Evolutionary conservation across 2,113 vertebrate genomes (phyloP).

Genomic region (Chelonoidis abingdonii): DNA sequence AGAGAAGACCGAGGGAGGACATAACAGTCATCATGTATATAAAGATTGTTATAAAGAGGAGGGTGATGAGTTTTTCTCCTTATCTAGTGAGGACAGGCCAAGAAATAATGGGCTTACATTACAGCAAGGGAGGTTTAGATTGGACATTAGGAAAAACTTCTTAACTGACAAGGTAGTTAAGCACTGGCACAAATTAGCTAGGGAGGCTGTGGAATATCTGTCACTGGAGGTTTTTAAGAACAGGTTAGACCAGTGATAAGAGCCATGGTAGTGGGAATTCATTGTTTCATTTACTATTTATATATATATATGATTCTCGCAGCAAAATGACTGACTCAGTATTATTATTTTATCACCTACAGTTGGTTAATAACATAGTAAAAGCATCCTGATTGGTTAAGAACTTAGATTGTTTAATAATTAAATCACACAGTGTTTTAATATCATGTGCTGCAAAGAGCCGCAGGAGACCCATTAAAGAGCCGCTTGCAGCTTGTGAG

Average conservation of each 20-base stretch:
- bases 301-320: background rate
- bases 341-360: background rate
- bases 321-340: background rate
- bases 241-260: background rate
- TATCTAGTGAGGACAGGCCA: background rate
- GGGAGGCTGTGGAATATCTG: background rate
- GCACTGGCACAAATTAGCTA: background rate
- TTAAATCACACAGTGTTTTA: too few species aligned
- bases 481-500: too few species aligned
- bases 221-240: background rate
- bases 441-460: too few species aligned
- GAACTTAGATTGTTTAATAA: too few species aligned
- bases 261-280: background rate
- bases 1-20: background rate
- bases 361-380: background rate
- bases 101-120: background rate
- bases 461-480: too few species aligned
- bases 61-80: background rate
- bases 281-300: background rate
- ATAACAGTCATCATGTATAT: background rate
- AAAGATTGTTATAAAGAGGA: background rate
- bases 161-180: background rate
- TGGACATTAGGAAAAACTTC: background rate
- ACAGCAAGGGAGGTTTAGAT: background rate
- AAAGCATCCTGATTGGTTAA: too few species aligned